phyloP scores from a whole-genome alignment of 2,113 vertebrate species.

The Archocentrus centrarchus region DNA sequence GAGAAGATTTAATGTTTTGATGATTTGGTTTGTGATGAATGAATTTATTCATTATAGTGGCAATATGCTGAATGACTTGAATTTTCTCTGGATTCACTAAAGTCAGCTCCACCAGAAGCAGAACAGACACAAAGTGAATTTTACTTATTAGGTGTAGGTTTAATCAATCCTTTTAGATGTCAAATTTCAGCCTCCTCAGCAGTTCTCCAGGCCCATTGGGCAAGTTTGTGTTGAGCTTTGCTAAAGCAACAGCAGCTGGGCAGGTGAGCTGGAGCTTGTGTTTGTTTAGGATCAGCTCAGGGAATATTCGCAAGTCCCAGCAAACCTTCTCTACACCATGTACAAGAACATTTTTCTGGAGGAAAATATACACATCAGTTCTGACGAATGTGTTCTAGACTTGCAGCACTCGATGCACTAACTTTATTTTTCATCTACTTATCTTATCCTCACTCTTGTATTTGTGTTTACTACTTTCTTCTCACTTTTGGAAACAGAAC shows the following conservation, averaged over 20 bases:
- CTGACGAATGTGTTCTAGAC: conserved; percentile 20
- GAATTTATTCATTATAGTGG: neutral
- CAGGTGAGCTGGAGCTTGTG: conserved; percentile 65
- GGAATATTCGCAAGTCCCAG: conserved; percentile 65
- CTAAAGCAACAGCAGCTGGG: conserved; percentile 66
- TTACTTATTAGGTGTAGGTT: conserved; percentile 41
- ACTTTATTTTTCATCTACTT: conserved; percentile 56
- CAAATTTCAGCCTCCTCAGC: conserved; percentile 66
- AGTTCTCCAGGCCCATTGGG: conserved; percentile 29
- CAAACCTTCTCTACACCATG: conserved; percentile 57
- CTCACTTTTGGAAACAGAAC: conserved; percentile 57
- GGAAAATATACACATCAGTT: conserved; percentile 42
- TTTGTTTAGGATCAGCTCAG: conserved; percentile 71
- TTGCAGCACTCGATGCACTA: conserved; percentile 44
- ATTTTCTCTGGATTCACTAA: conserved; percentile 10
- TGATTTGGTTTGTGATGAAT: neutral
- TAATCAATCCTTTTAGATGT: conserved; percentile 49
- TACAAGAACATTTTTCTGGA: conserved; percentile 63
- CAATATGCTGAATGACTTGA: neutral
- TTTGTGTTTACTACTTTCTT: conserved; percentile 50
- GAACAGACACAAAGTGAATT: conserved; percentile 15
- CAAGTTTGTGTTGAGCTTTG: conserved; percentile 55
- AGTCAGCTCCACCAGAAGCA: conserved; percentile 17
- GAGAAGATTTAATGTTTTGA: neutral
- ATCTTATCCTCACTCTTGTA: conserved; percentile 30